phyloP scores from a whole-genome alignment of 2,888 invertebrate genomes.

The Tenthredo notha region DNA sequence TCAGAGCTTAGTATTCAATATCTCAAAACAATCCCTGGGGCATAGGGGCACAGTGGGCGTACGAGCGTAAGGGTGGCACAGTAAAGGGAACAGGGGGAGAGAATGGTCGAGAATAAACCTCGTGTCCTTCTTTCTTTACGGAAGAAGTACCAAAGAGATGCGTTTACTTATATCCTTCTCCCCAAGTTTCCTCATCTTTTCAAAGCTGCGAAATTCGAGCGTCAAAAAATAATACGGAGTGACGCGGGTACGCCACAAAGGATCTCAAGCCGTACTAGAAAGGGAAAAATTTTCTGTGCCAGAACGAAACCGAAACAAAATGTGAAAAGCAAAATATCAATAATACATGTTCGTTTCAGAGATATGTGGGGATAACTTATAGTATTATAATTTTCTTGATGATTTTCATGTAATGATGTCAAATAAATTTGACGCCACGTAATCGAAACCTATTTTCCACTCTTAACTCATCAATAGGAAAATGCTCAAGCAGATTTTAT shows the following conservation, averaged over 20 bases:
- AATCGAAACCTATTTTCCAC: not conserved
- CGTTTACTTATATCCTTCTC: not conserved
- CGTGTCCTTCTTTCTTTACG: not conserved
- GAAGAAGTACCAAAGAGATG: not conserved
- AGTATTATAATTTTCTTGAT: not conserved
- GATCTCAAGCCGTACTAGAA: not conserved
- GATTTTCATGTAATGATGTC: not conserved
- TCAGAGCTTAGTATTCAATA: constrained; percentile 55
- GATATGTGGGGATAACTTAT: not conserved
- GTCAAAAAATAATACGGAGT: not conserved
- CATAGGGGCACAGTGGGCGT: constrained; percentile 26
- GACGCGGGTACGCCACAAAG: constrained; percentile 7
- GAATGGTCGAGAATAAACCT: constrained; percentile 3
- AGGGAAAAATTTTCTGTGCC: not conserved
- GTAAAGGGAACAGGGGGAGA: not conserved
- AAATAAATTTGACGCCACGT: not conserved
- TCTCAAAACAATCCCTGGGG: constrained; percentile 54
- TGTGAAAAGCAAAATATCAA: not conserved
- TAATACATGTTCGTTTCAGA: not conserved
- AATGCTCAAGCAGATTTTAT: not conserved
- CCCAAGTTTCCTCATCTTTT: not conserved
- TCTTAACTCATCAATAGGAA: not conserved
- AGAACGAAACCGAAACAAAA: not conserved
- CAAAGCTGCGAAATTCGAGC: not conserved
- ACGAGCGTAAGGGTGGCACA: not conserved